phyloP scores from a whole-genome alignment of 2,797 vertebrate species.

The Geotrypetes seraphini region DNA sequence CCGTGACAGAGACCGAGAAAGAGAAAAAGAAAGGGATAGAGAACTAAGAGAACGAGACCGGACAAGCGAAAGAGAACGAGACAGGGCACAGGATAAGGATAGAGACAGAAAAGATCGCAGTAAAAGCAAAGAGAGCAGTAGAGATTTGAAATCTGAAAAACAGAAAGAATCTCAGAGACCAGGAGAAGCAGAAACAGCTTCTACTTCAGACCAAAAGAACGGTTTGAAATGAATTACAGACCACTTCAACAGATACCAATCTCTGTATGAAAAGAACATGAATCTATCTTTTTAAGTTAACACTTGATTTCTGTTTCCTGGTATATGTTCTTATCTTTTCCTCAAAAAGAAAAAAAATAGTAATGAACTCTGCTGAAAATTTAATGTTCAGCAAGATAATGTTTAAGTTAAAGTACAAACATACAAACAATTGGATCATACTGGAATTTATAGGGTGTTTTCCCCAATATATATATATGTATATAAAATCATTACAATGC shows the following conservation, averaged over 20 bases:
- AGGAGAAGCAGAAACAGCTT: constrained; percentile 23
- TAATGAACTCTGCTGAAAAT: too few species aligned
- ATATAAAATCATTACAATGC: constrained; percentile 41
- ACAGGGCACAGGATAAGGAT: constrained; percentile 40
- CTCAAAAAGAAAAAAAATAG: too few species aligned
- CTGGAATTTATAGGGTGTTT: too few species aligned
- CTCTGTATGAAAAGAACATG: background rate
- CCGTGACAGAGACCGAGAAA: constrained; percentile 50
- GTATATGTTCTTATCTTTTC: constrained; percentile 26
- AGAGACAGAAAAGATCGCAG: constrained; percentile 49
- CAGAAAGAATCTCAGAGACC: constrained; percentile 57
- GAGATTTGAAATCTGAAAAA: constrained; percentile 63
- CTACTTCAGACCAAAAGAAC: constrained; percentile 32
- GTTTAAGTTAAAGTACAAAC: too few species aligned
- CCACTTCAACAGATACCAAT: background rate
- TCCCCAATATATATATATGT: constrained; percentile 10
- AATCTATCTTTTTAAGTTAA: constrained; percentile 15
- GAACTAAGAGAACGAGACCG: constrained; percentile 23
- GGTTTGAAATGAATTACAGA: background rate
- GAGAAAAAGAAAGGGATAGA: constrained; percentile 46
- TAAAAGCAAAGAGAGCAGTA: constrained; percentile 64
- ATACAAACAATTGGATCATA: too few species aligned
- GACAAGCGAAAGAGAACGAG: constrained; percentile 21
- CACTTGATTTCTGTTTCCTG: constrained; percentile 22
- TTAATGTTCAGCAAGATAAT: too few species aligned